phyloP scores from a whole-genome alignment of 2,113 vertebrate genomes.

The Orycteropus afer region DNA sequence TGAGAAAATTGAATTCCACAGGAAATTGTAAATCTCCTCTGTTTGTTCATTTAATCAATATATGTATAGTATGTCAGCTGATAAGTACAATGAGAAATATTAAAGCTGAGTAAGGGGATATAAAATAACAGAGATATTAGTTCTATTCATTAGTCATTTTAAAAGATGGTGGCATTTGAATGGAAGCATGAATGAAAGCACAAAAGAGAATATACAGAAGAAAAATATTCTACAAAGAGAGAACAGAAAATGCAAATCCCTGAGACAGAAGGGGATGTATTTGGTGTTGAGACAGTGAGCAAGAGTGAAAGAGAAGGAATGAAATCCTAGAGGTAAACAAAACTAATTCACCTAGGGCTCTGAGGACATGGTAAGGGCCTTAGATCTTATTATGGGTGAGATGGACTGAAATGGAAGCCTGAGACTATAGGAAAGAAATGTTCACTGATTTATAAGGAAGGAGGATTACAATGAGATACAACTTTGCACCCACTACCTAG shows the following conservation, averaged over 20 bases:
- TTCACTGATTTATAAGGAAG: neutral
- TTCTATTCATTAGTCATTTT: neutral
- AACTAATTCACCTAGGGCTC: neutral
- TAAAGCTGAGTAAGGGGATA: neutral
- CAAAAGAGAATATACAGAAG: neutral
- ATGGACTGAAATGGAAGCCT: neutral
- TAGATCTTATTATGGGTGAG: neutral
- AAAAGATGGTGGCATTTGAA: neutral
- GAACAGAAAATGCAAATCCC: neutral
- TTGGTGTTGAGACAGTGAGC: neutral
- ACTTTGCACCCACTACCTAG: no score
- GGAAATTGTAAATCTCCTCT: neutral
- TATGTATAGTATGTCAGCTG: neutral
- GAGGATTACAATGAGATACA: neutral
- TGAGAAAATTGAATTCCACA: slow-evolving; percentile 23
- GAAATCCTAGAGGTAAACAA: neutral
- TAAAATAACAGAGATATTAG: neutral
- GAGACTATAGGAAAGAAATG: neutral
- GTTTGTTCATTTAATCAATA: neutral
- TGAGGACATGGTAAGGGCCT: neutral
- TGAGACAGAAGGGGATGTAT: neutral
- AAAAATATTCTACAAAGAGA: neutral
- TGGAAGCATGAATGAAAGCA: neutral
- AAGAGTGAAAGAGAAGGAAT: neutral
- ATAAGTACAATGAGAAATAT: neutral